Evolutionary conservation across 2,888 invertebrate species (phyloP), one percentile per base, ranked within the genome.

Genomic region (Colletes collaris): DNA sequence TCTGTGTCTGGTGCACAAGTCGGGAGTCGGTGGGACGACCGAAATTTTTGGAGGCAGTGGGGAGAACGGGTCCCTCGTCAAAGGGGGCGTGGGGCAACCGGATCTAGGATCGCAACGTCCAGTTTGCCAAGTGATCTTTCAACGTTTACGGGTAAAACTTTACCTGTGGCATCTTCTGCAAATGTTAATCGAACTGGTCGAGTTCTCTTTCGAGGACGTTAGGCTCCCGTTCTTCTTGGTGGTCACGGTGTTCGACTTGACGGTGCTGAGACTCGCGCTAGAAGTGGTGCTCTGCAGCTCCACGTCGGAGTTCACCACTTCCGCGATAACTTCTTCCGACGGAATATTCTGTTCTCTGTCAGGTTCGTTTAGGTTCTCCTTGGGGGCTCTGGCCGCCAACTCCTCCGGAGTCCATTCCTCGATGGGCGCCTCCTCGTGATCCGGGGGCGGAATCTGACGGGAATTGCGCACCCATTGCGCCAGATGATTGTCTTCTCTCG

Each of bases 11-110:
- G 89, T 86, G 70, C 90, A 90, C 5, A 92, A 93, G 87, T 96
- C 96, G 3, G 96, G 96, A 0, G 96, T 96, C 37, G 97, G 96
- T 76, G 97, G 96, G 75, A 96, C 94, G 78, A 97, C 95, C 60
- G 96, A 95, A 89, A 97, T 96, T 89, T 95, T 96, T 75, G 96
- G 96, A 84, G 96, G 93, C 49, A 93, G 87, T 49, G 93, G 93
- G 16, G 93, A 93, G 80, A 94, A 94, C 5, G 93, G 93, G 79
- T 93, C 93, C 46, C 93, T 90, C 27, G 90, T 85, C 58, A 89
- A 64, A 6, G 90, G 90, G 6, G 91, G 89, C 56, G 91, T 92
- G 16, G 93, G 93, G 78, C 92, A 93, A 70, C 93, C 93, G 49
- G 92, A 93, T 81, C 93, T 93, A 78, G 44, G 88, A 84, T 56